Base-by-base conservation (phyloP, 2,797 vertebrate genomes). In the Odontamblyopus lacepedii region DNA sequence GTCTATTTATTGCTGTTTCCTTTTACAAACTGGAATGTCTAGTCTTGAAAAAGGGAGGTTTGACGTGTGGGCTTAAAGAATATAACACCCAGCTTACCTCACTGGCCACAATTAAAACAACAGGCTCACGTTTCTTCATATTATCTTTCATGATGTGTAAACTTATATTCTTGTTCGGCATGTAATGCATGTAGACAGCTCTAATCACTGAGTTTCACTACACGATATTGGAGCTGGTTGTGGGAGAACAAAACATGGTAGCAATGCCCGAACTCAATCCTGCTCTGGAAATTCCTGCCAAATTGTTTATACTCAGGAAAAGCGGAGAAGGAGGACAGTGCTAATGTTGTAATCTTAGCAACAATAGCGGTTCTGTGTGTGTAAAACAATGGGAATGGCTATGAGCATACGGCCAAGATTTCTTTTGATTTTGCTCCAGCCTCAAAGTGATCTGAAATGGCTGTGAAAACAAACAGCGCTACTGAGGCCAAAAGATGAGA, bases 141-240 rank as follows among this genome's bases (percentile, higher is more conserved):
- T 92, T 85, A 69, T 72, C 79, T 94, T 91, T 89, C 85, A 74
- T 86, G 71, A 82, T 61, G 59, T 82, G 72, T 78, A 85, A 90
- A 78, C 56, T 69, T 64, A 76, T 72, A 67, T 75, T 44, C 75
- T 82, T 80, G 73, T 87, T 88, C 62, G 67, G 82, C 69, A 87
- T 77, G 78, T 79, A 91, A 89, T 77, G 81, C 87, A 44, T 67
- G 77, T 77, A 87, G 84, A 78, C 74, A 87, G 75, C 82, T 63
- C 78, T 90, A 91, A 92, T 92, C 84, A 89, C 74, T 65, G 81
- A 74, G 79, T 83, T 86, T 89, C 77, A 77, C 86, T 78, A 66
- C 13, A 30, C 26, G 75, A 83, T 80, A 77, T 48, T 78, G 82
- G 78, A 90, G 85, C 80, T 77, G 67, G 81, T 80, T 92, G 88